A percentile compares a stretch with the other conserved stretches of the same genome.
Conservation (phyloP, 2,888 invertebrate species). For the Iphiclides podalirius region DNA sequence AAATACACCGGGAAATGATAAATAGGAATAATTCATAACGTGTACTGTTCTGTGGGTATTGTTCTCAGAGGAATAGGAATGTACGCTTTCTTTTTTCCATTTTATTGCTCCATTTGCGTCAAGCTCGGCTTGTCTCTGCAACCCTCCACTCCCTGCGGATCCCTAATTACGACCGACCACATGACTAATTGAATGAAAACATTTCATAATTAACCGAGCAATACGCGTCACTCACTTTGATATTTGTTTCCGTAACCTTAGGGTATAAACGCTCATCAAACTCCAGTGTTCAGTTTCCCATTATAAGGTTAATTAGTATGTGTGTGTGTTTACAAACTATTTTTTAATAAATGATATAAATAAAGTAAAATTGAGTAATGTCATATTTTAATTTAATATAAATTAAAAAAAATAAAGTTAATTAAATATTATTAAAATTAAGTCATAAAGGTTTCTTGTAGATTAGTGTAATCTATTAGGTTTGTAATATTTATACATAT, state of each 20-base stretch:
- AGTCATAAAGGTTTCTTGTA: too few species aligned
- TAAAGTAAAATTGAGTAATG: too few species aligned
- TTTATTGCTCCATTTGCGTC: conserved; percentile 61
- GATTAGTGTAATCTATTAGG: too few species aligned
- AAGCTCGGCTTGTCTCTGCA: conserved; percentile 50
- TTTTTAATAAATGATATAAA: conserved; percentile 16
- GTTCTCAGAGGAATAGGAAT: conserved; percentile 49
- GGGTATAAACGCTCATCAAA: neutral
- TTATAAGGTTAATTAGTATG: too few species aligned
- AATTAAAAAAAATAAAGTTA: too few species aligned
- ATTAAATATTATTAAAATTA: too few species aligned
- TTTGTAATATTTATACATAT: too few species aligned
- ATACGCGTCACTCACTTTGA: conserved; percentile 28
- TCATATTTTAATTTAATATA: too few species aligned
- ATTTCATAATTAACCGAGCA: conserved; percentile 64
- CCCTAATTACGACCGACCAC: conserved; percentile 66
- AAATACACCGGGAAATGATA: conserved; percentile 23
- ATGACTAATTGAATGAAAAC: conserved; percentile 74
- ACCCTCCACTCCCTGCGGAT: conserved; percentile 46
- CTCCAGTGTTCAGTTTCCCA: too few species aligned
- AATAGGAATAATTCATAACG: conserved; percentile 46
- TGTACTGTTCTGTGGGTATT: conserved; percentile 39
- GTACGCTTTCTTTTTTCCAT: conserved; percentile 38
- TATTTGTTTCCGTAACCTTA: conserved; percentile 12
- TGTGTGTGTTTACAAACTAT: too few species aligned